Evolutionary conservation across 2,888 invertebrate genomes (phyloP), one percentile per base, ranked within the genome.

Genomic region (Melanostoma scalare): DNA sequence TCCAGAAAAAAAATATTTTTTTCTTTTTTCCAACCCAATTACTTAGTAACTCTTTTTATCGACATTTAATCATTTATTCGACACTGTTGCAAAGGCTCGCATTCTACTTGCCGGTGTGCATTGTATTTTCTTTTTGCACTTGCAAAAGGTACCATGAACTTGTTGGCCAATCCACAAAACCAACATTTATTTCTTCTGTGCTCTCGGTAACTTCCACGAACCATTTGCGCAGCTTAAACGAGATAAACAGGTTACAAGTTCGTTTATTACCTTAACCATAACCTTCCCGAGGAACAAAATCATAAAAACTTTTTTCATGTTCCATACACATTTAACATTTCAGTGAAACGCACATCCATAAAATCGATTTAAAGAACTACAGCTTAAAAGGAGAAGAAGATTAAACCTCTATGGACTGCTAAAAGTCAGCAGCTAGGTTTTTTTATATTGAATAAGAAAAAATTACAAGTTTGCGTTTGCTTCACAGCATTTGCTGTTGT

Each of bases 171-270:
- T 53, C 52, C 53, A 55, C 48, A 20, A 69, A 40, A 20, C 50
- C 52, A 55, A 60, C 42, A 60, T 61, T 65, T 40, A 48, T 50
- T 10, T 44, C 53, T 61, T 76, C 36, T 48, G 36, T 33, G 75
- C 52, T n/a, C 50, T 30, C 58, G 40, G 9, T n/a, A 31, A 61
- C 71, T 61, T 55, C 42, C 60, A 58, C 75, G 44, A 72, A 80
- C 38, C 74, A 44, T 69, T 69, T 71, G 76, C 67, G 65, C 44
- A 65, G 60, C 42, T 42, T 72, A 81, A 81, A 81, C 81, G 33
- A 81, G 81, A 81, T 81, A 81, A 81, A 81, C 81, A 81, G 81
- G 81, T 81, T 81, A 81, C 81, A 76, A 76, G 71, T 81, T 81
- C 81, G 61, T 53, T 71, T 76, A 72, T 81, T 71, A 55, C 76